A percentile compares a stretch with the other conserved stretches of the same genome.
phyloP scores from a whole-genome alignment of 2,888 invertebrate species.

The Onthophagus sagittarius region DNA sequence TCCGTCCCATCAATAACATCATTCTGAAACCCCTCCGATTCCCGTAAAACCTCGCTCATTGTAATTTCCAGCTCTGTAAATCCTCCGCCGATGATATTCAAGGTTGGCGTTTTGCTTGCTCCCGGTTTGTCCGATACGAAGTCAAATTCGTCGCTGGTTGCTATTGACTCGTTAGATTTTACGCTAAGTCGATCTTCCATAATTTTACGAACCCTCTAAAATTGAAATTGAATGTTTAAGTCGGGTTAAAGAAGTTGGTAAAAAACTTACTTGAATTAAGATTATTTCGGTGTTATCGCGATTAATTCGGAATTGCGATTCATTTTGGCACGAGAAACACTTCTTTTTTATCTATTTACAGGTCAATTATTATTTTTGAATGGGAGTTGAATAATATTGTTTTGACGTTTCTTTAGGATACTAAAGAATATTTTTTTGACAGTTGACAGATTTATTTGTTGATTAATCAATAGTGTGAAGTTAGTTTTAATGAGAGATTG shows the following conservation, averaged over 20 bases:
- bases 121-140: conserved; percentile 58
- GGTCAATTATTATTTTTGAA: neutral
- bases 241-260: neutral
- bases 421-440: neutral
- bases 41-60: conserved; percentile 55
- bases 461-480: neutral
- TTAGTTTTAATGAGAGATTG: neutral
- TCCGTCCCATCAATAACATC: conserved; percentile 34
- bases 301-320: too few species aligned
- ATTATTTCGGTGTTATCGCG: neutral
- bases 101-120: conserved; percentile 52
- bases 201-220: conserved; percentile 34
- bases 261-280: neutral
- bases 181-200: conserved; percentile 67
- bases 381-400: neutral
- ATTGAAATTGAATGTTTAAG: neutral
- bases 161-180: conserved; percentile 66
- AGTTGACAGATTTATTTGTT: neutral
- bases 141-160: conserved; percentile 69
- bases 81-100: conserved; percentile 61
- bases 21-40: conserved; percentile 37
- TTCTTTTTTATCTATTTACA: too few species aligned
- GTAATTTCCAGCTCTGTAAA: conserved; percentile 60
- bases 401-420: neutral
- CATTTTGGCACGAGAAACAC: neutral